phyloP scores from a whole-genome alignment of 2,113 vertebrate species.

The Oryzias curvinotus region DNA sequence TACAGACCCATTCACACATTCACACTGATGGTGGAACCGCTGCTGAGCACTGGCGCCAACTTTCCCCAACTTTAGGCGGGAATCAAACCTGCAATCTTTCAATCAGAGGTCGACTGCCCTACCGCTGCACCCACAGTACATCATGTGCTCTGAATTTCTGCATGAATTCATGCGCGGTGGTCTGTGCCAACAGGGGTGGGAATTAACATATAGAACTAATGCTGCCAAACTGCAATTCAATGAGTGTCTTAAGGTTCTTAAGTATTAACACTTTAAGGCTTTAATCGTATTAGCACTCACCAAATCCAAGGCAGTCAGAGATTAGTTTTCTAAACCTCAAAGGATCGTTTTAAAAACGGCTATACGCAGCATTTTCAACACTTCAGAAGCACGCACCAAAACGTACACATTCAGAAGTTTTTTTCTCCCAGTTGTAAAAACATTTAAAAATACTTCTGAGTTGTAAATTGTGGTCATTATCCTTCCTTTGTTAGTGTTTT shows the following conservation, averaged over 20 bases:
- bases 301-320: constrained; percentile 57
- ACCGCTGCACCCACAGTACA: not conserved
- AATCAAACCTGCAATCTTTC: too few relatives aligned
- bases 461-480: not conserved
- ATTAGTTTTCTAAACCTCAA: constrained; percentile 51
- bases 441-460: not conserved
- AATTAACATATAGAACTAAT: constrained; percentile 44
- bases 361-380: constrained; percentile 26
- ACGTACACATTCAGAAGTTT: constrained; percentile 6
- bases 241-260: constrained; percentile 56
- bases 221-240: constrained; percentile 42
- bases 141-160: not conserved
- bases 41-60: too few relatives aligned
- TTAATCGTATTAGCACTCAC: constrained; percentile 58
- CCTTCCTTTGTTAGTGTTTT: not conserved
- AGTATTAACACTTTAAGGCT: constrained; percentile 57
- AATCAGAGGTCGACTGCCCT: too few relatives aligned
- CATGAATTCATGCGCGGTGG: constrained; percentile 1
- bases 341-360: constrained; percentile 39
- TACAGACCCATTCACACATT: too few relatives aligned
- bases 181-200: constrained; percentile 17
- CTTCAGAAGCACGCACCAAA: constrained; percentile 10
- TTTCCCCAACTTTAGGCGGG: too few relatives aligned
- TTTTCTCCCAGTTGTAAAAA: not conserved
- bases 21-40: too few relatives aligned